Percentiles rank a stretch among this genome's conserved stretches.
Evolutionary conservation across 2,888 invertebrate genomes (phyloP).

Genomic region (Euproctis similis): DNA sequence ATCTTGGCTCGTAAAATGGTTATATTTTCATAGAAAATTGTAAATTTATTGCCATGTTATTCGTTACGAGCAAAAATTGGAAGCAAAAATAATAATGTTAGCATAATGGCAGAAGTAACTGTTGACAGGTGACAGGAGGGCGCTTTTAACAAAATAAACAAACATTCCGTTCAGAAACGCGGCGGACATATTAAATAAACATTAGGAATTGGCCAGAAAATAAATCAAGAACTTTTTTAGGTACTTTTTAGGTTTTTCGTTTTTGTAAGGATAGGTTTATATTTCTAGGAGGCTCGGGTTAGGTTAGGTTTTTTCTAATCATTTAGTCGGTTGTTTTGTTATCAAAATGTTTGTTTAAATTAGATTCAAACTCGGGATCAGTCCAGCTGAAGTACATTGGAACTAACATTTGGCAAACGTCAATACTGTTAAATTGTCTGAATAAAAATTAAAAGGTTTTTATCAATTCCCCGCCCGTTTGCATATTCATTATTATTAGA

Average conservation of each 20-base stretch:
- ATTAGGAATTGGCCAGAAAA: slow-evolving; percentile 13
- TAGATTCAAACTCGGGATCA: too few species aligned
- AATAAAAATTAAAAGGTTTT: too few species aligned
- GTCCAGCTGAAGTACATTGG: too few species aligned
- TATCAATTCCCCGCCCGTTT: too few species aligned
- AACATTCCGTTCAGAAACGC: slow-evolving; percentile 7
- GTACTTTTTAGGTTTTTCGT: slow-evolving; percentile 1
- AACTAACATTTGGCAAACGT: too few species aligned
- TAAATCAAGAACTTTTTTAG: slow-evolving; percentile 7
- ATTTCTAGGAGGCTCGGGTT: too few species aligned
- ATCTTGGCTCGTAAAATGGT: slow-evolving; percentile 19
- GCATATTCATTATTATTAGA: too few species aligned
- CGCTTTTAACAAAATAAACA: slow-evolving; percentile 16
- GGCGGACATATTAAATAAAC: slow-evolving; percentile 21
- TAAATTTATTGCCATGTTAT: slow-evolving; percentile 40
- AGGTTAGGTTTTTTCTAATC: neutral
- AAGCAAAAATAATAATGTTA: slow-evolving; percentile 13
- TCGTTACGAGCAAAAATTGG: slow-evolving; percentile 13
- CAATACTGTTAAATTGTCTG: too few species aligned
- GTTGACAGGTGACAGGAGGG: slow-evolving; percentile 15
- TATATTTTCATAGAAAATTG: slow-evolving; percentile 29
- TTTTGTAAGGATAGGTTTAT: too few species aligned
- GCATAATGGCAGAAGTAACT: slow-evolving; percentile 13
- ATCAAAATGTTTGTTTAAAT: neutral
- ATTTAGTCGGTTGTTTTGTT: neutral